Evolutionary conservation across 2,797 vertebrate genomes (phyloP), one percentile per base, ranked within the genome.

Genomic region (Sternarchorhynchus goeldii): DNA sequence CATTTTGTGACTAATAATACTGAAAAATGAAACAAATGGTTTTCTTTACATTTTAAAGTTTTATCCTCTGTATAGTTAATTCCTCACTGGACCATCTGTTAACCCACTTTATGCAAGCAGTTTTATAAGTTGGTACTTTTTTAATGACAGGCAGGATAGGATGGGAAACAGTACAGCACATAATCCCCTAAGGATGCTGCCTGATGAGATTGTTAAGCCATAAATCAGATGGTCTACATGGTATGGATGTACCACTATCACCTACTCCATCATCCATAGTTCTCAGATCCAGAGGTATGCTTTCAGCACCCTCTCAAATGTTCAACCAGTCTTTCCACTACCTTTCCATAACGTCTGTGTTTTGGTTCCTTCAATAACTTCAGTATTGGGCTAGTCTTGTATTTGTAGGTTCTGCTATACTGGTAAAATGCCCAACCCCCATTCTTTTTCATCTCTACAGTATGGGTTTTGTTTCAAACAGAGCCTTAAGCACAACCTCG

Each of bases 361-460:
- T 31, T 53, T 14, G 10, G 25, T 2, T 45, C 20, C 14, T 29
- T 29, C 17, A 29, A n/a, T 29, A 4, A 29, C 21, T 21, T 50
- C 45, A 50, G 14, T 10, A 10, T 41, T 7, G 6, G 39, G 39
- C 6, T 41, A 16, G 18, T 12, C 45, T 12, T 1, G 45, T 3
- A 50, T 50, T 50, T 10, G 10, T 50, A 50, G 45, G 36, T 68
- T 84, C 32, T 45, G 50, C 76, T 68, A 63, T 76, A 31, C 50
- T 74, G 55, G n/a, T 73, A 58, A 69, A 63, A 70, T 2, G 4
- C n/a, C 34, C 65, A 50, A 66, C 66, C 75, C 57, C 32, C 39
- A 68, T 68, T 50, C 45, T 68, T 67, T 82, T 75, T 56, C 45
- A 41, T 82, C 65, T 78, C 68, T 60, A 18, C 57, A 8, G 71